Conservation (phyloP, 2,113 vertebrate genomes). For the Gnathonemus longibarbis region DNA sequence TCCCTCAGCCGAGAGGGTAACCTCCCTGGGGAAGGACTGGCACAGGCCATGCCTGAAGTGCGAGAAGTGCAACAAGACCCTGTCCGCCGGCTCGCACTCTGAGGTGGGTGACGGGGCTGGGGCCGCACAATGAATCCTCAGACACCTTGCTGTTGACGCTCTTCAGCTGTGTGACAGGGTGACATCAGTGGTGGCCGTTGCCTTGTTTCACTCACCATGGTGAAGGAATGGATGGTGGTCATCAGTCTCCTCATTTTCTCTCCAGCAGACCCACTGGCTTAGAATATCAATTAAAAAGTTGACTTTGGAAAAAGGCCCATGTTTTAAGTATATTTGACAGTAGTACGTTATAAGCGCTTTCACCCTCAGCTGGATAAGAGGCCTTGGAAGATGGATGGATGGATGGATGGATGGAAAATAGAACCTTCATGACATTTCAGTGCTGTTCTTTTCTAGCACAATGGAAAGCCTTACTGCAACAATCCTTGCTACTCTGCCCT, state of each 20-base stretch:
- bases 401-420: neutral
- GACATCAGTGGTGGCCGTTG: neutral
- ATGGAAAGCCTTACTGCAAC: constrained; percentile 88
- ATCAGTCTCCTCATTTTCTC: neutral
- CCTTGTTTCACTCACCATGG: neutral
- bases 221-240: neutral
- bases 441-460: constrained; percentile 65
- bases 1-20: constrained; percentile 79
- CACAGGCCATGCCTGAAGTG: constrained; percentile 88
- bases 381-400: neutral
- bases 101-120: constrained; percentile 62
- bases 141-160: neutral
- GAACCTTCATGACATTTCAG: neutral
- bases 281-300: neutral
- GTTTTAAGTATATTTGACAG: neutral
- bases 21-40: constrained; percentile 93
- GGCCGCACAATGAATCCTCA: neutral
- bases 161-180: neutral
- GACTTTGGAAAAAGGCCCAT: neutral
- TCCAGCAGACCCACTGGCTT: neutral
- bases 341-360: neutral
- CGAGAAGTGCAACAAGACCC: constrained; percentile 86
- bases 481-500: constrained; percentile 82
- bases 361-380: neutral
- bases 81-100: constrained; percentile 76